Base-by-base conservation (phyloP, 2,888 invertebrate species). In the Cactoblastis cactorum region DNA sequence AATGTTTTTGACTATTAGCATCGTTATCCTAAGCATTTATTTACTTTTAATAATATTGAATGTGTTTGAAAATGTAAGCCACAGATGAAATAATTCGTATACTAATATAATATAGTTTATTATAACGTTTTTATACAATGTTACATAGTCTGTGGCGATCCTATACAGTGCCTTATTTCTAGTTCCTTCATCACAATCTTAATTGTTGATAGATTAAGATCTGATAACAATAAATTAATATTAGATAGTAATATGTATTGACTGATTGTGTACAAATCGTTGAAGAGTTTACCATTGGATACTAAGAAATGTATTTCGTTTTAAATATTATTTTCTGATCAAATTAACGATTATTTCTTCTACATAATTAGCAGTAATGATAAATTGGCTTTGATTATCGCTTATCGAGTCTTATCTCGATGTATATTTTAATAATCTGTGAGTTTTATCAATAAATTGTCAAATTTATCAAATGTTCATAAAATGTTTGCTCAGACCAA, bases 181-280 rank as follows among this genome's bases (percentile, higher is more conserved):
- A 34, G 33, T 45, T 34, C 45, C 34, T 18, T 32, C 45, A 35
- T 46, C 35, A 46, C 34, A 46, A 35, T 35, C 19, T 35, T 34
- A 45, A 34, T 12, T 34, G 8, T 34, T 11, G 14, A 35, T 46
- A 24, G 46, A 34, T 45, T 18, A 14, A 35, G 46, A 46, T 46
- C 46, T 46, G 46, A 46, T 15, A 35, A 17, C 5, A 14, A 5
- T 12, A 6, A 19, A 22, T 46, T 11, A 35, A 35, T 46, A 35
- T 17, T 28, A n/a, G 28, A 9, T 43, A 43, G 24, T 9, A 28
- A 38, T 3, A 2, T 28, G 8, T 28, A 15, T 15, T 43, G 43
- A 43, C 43, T 43, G 43, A 43, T 43, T 15, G 28, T 9, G 43
- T 43, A 43, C 43, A 24, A 24, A 41, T 41, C 9, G 18, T 38